Evolutionary conservation across 2,113 vertebrate genomes (phyloP), one percentile per base, ranked within the genome.

Genomic region (Thomomys bottae): DNA sequence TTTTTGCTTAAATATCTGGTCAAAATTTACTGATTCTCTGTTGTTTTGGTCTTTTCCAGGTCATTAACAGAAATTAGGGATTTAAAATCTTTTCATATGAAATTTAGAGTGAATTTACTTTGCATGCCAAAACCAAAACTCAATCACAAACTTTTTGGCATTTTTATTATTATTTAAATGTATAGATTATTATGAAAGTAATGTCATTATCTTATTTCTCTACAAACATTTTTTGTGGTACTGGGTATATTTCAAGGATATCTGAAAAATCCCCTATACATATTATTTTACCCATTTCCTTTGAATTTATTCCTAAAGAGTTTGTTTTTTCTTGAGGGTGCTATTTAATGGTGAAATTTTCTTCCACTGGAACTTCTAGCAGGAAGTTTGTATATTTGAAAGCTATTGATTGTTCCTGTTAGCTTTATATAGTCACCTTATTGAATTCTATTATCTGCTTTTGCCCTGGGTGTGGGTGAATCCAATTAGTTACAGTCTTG

Each of bases 341-440:
- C 3, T 67, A 1, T 92, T 64, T 64, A 82, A 63, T 64, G 63
- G 6, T 1, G n/a, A 78, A 0, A 0, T 78, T 63, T 17, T 81
- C 23, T 83, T 77, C 15, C 42, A 64, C 23, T 63, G 26, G 75
- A 40, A 77, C 81, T 67, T 73, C 67, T 87, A 94, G 49, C 77
- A 79, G 12, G 36, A 30, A 59, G 7, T 81, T 75, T 85, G 12
- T 38, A 45, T 70, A 49, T 66, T 36, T 71, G 6, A 75, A 87
- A 10, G 42, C 4, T 89, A 79, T 28, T 34, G 9, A 73, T 57
- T 72, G 83, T 92, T 83, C 36, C 57, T 70, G 20, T 82, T 90
- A 84, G 80, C 38, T 90, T 67, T 83, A 45, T 79, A 68, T 64
- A 59, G 8, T 2, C 49, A 91, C 4, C 6, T 54, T 71, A 49